Percentiles rank a stretch among this genome's conserved stretches.
phyloP scores from a whole-genome alignment of 2,888 invertebrate species.

The Rhaphigaster nebulosa region DNA sequence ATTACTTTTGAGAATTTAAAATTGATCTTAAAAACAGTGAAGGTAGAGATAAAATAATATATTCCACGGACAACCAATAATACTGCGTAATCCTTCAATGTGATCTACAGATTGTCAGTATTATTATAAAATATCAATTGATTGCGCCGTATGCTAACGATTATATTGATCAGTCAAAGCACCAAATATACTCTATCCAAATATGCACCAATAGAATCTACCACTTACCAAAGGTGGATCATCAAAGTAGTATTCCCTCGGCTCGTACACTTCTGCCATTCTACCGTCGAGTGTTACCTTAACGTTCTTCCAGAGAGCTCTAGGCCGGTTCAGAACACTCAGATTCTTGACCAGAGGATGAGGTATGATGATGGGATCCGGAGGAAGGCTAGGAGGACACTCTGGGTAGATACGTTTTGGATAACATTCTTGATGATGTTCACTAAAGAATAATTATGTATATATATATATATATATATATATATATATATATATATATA shows the following conservation, averaged over 20 bases:
- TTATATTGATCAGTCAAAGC: too few relatives aligned
- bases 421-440: conserved; percentile 51
- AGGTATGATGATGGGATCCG: conserved; percentile 58
- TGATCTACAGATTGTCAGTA: too few relatives aligned
- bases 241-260: conserved; percentile 58
- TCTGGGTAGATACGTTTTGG: conserved; percentile 60
- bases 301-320: conserved; percentile 51
- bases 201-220: not conserved
- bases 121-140: too few relatives aligned
- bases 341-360: conserved; percentile 61
- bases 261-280: conserved; percentile 58
- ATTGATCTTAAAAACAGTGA: too few relatives aligned
- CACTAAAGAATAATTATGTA: not conserved
- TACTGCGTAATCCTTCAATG: too few relatives aligned
- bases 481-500: too few relatives aligned
- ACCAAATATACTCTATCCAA: too few relatives aligned
- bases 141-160: too few relatives aligned
- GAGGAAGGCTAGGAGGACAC: conserved; percentile 60
- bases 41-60: too few relatives aligned
- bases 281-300: conserved; percentile 64
- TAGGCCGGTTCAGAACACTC: conserved; percentile 56
- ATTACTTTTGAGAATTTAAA: too few relatives aligned
- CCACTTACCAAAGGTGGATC: conserved; percentile 63
- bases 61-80: too few relatives aligned
- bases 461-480: too few relatives aligned